These are phyloP conservation scores for Bradypus variegatus DNA, from an alignment of 2,797 vertebrate genomes.

Conservation along the genomic window DNA sequence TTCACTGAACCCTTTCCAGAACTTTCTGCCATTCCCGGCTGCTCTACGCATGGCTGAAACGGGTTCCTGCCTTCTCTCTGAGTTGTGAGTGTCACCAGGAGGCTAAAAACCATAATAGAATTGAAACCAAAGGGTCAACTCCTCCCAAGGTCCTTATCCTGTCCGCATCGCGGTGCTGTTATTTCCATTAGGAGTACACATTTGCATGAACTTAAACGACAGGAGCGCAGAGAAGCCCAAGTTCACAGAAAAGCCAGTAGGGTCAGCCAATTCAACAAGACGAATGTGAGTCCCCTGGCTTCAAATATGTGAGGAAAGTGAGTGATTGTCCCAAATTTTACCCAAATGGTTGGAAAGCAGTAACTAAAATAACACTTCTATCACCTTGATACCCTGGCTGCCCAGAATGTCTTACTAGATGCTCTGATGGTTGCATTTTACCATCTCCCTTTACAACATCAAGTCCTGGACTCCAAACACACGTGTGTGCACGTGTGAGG, in stretches of 20 bases:
- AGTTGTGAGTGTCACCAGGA: not conserved
- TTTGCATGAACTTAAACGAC: not conserved
- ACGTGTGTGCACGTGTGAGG: accelerated
- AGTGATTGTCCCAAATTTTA: not conserved
- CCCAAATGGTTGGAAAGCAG: not conserved
- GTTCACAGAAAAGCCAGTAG: not conserved
- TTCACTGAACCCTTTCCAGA: not conserved
- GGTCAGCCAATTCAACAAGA: not conserved
- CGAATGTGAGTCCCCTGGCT: accelerated
- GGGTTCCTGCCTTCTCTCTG: not conserved
- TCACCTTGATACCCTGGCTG: not conserved
- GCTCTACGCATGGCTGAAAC: not conserved
- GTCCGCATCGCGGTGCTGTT: accelerated
- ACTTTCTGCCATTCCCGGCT: not conserved
- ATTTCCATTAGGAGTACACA: not conserved
- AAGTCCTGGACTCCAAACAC: accelerated
- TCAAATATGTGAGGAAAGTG: not conserved
- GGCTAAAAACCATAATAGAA: not conserved
- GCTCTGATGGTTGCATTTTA: accelerated
- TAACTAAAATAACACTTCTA: not conserved
- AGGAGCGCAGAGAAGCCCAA: not conserved
- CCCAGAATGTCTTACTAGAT: not conserved
- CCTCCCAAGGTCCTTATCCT: not conserved
- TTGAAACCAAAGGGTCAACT: not conserved
- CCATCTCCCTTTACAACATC: not conserved